phyloP scores from a whole-genome alignment of 2,797 vertebrate species.

The Paratrypauchen microcephalus region DNA sequence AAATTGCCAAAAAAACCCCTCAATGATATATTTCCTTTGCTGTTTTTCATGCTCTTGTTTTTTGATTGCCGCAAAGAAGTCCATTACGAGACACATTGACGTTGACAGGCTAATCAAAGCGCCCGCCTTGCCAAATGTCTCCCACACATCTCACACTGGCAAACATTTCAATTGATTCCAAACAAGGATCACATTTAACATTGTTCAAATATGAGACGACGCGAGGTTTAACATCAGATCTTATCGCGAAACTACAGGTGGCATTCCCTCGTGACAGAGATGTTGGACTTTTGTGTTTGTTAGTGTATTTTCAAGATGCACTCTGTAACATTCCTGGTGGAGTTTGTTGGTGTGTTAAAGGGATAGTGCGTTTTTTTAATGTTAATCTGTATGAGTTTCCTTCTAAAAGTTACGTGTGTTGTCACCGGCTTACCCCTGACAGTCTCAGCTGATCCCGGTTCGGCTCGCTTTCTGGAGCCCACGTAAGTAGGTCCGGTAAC shows the following conservation, averaged over 20 bases:
- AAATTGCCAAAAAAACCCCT: neutral
- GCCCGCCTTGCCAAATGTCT: neutral
- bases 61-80: neutral
- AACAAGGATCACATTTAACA: neutral
- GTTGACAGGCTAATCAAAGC: slow-evolving; percentile 3
- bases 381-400: too few species aligned
- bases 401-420: too few species aligned
- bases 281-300: too few species aligned
- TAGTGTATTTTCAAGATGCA: too few species aligned
- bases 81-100: slow-evolving; percentile 1
- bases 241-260: neutral
- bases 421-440: too few species aligned
- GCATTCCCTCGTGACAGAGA: neutral
- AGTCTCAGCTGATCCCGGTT: too few species aligned
- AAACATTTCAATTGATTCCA: slow-evolving; percentile 7
- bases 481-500: too few species aligned
- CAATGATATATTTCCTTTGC: neutral
- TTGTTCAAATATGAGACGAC: neutral
- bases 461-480: too few species aligned
- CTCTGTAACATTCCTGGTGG: too few species aligned
- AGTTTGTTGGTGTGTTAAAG: too few species aligned
- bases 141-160: neutral
- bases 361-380: too few species aligned
- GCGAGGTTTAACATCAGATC: neutral
- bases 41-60: neutral